Base-by-base conservation (phyloP, 2,888 invertebrate species). In the Nephrotoma appendiculata region DNA sequence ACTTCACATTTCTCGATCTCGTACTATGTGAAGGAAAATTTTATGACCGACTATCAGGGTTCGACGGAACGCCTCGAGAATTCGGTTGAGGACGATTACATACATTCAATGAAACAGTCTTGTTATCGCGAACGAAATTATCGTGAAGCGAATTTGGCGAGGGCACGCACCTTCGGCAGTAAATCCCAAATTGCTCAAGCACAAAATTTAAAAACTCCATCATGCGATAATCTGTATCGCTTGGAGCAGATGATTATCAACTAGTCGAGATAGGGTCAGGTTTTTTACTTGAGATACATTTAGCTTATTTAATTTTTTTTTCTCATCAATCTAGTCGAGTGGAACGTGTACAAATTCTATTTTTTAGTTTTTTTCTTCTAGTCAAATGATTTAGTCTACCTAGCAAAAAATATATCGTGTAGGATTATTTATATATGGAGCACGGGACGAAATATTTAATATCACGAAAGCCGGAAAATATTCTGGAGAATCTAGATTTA, bases 21-120 rank as follows among this genome's bases (percentile, higher is more conserved):
- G 0, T 99, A 99, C 91, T 99, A 95, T 91, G 99, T 99, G 87
- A 98, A 98, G 91, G 96, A 97, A 87, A 97, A 97, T 91, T 99
- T 99, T 88, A 44, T 86, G 11, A 86, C 87, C 0, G 97, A 98
- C 90, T 98, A 98, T 92, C 96, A 96, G 90, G 97, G 97, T 43
- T 97, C 96, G 87, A 92, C 98, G 89, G 93, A 95, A 87, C 93
- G 97, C 88, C 93, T 99, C 52, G 99, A 99, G 91, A 94, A 96
- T 91, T 96, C 97, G 9, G 98, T 99, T 9, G 99, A 99, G 91
- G 98, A 99, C 89, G 99, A 99, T 89, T 98, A 96, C 91, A 93
- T 98, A 87, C 94, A 95, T 90, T 95, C 94, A 87, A 93, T 99
- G 87, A 94, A 97, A 48, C 96, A 97, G 91, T 95, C 96, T 88